Percentiles rank a stretch among this genome's conserved stretches.
These are phyloP conservation scores for Trachelus tabidus DNA, from an alignment of 2,888 invertebrate genomes.

Conservation along the genomic window DNA sequence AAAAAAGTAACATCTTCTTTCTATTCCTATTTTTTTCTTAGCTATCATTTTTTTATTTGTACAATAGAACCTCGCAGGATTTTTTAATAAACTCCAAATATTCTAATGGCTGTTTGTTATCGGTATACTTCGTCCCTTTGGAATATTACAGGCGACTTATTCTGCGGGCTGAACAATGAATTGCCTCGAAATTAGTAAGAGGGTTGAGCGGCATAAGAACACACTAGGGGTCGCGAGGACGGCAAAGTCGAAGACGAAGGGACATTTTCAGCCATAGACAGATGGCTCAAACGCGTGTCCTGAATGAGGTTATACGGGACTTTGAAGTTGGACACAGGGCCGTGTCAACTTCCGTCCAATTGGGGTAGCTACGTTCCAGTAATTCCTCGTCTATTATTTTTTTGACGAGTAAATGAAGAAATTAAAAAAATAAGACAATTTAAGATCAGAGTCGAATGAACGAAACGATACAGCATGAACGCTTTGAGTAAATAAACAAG, in stretches of 20 bases:
- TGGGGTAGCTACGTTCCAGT: background rate
- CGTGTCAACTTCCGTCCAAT: background rate
- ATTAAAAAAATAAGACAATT: no score
- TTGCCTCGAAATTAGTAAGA: background rate
- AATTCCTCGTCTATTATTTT: background rate
- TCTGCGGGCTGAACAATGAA: background rate
- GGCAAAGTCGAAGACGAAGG: background rate
- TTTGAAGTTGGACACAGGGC: background rate
- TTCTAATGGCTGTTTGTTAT: background rate
- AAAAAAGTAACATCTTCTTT: no score
- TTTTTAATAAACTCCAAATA: background rate
- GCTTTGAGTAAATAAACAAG: no score
- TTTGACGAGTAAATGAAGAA: no score
- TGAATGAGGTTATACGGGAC: background rate
- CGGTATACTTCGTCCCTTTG: background rate
- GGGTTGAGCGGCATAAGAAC: background rate
- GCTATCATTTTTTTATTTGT: no score
- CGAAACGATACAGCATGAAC: no score
- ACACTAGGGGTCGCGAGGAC: background rate
- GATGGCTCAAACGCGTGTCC: background rate
- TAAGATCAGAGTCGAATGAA: no score
- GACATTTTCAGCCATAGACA: conserved; percentile 1
- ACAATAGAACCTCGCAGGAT: background rate
- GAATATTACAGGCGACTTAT: background rate
- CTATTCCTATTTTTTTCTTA: no score